phyloP scores from a whole-genome alignment of 2,888 invertebrate genomes.

The Deroplatys truncata region DNA sequence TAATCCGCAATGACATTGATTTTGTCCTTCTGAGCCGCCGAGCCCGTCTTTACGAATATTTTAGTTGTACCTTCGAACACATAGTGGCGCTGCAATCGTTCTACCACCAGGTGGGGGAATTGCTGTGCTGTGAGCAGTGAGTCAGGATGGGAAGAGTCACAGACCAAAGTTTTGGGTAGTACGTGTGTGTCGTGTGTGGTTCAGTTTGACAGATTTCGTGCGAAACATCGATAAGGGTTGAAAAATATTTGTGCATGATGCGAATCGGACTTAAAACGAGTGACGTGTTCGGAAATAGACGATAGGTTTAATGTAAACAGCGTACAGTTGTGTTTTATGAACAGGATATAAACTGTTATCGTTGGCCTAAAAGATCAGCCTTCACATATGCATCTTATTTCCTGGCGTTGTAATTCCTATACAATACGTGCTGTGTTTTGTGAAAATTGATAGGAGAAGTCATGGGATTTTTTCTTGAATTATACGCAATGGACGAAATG shows the following conservation, averaged over 20 bases:
- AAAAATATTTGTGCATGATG: background rate
- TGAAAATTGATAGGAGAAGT: background rate
- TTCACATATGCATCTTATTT: background rate
- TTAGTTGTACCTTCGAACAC: background rate
- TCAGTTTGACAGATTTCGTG: background rate
- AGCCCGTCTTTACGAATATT: background rate
- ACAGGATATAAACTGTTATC: background rate
- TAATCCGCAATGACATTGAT: background rate
- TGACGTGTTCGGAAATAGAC: background rate
- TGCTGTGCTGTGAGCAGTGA: background rate
- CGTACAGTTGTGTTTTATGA: background rate
- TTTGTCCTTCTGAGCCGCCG: background rate
- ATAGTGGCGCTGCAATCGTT: background rate
- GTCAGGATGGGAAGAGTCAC: background rate
- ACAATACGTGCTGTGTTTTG: background rate
- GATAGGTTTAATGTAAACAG: background rate
- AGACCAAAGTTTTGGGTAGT: background rate
- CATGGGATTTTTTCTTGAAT: background rate
- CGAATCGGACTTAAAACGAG: background rate
- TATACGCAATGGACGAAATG: background rate
- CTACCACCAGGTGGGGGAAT: background rate
- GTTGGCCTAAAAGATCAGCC: background rate
- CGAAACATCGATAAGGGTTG: background rate
- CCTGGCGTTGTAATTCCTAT: background rate
- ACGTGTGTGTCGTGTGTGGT: background rate